Evolutionary conservation across 2,113 vertebrate genomes (phyloP).

Genomic region (Hydrolagus affinis): DNA sequence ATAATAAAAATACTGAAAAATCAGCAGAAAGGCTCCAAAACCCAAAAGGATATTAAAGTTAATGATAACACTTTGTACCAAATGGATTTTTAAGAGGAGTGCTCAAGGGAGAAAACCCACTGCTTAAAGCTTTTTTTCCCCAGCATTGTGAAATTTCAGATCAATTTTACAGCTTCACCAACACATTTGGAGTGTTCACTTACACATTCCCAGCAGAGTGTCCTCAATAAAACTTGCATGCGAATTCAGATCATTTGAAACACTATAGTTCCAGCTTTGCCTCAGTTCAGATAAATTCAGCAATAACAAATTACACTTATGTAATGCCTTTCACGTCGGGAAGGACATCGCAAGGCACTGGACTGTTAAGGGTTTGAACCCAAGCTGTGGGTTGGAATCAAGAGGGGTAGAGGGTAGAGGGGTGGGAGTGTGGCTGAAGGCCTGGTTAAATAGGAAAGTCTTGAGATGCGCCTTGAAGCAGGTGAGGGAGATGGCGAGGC

Average conservation of each 20-base stretch:
- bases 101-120: background rate
- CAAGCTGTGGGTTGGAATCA: too few relatives aligned
- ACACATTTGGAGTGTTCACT: background rate
- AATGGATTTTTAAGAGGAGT: background rate
- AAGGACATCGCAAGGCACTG: too few relatives aligned
- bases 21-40: background rate
- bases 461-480: too few relatives aligned
- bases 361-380: too few relatives aligned
- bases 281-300: background rate
- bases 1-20: background rate
- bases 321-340: too few relatives aligned
- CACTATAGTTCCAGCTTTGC: background rate
- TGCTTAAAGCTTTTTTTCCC: background rate
- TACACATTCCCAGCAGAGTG: background rate
- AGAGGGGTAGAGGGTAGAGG: too few relatives aligned
- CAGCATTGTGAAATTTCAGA: background rate
- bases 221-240: background rate
- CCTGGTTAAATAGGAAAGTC: too few relatives aligned
- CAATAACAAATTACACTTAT: too few relatives aligned
- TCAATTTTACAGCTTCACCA: constrained; percentile 14
- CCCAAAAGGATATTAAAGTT: background rate
- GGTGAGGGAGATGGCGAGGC: too few relatives aligned
- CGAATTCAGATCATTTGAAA: background rate
- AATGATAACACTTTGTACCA: background rate
- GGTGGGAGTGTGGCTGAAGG: too few relatives aligned